Percentiles rank a stretch among this genome's conserved stretches.
phyloP scores from a whole-genome alignment of 2,797 vertebrate species.

The Enteromius radiatus region DNA sequence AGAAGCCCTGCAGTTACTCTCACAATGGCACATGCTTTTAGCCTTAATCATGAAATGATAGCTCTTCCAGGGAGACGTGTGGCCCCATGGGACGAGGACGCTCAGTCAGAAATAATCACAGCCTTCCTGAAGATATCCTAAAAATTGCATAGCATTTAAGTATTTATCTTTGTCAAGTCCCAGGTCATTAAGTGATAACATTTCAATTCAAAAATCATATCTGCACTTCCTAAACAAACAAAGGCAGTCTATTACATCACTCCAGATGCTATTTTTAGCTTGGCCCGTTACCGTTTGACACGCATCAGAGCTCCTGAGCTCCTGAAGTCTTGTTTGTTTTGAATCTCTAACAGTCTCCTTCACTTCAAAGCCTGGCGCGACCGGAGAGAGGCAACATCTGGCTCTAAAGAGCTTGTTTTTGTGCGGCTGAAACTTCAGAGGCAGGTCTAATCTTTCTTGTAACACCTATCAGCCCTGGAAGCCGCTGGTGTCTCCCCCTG shows the following conservation, averaged over 20 bases:
- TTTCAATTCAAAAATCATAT: neutral
- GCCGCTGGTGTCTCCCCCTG: conserved; percentile 64
- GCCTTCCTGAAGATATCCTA: neutral
- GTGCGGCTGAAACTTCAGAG: conserved; percentile 69
- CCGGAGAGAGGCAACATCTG: conserved; percentile 68
- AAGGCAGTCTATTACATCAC: conserved; percentile 58
- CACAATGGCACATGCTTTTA: neutral
- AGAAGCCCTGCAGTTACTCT: neutral
- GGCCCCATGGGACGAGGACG: neutral
- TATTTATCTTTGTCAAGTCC: neutral
- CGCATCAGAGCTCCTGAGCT: conserved; percentile 33
- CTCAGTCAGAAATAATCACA: conserved; percentile 4
- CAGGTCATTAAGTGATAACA: conserved; percentile 6
- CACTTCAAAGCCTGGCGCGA: conserved; percentile 63
- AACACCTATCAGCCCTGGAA: conserved; percentile 65
- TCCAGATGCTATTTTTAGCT: conserved; percentile 67
- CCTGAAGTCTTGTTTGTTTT: conserved; percentile 63
- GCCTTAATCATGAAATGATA: neutral
- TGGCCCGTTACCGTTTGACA: conserved; percentile 57
- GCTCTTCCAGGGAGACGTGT: neutral
- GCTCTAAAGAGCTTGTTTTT: conserved; percentile 65
- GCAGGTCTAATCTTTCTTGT: conserved; percentile 67
- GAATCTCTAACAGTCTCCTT: conserved; percentile 55
- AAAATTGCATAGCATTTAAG: neutral
- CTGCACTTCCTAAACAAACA: neutral